Base-by-base conservation (phyloP, 2,797 vertebrate species). In the Microcaecilia unicolor region DNA sequence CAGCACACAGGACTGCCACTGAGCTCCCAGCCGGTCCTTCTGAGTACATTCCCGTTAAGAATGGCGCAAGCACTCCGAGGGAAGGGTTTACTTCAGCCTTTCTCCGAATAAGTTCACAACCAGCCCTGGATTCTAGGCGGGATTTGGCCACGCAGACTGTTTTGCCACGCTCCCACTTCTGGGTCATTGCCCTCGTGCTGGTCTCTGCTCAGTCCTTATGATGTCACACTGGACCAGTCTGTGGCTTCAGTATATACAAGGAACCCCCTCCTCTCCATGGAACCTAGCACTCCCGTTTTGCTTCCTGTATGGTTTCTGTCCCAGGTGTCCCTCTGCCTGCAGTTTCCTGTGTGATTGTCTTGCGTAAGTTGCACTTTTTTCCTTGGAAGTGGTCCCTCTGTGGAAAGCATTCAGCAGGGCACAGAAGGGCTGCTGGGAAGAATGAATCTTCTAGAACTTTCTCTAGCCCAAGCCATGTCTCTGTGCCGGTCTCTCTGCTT, bases 181-280 rank as follows among this genome's bases (percentile, higher is more conserved):
- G 21, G 34, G 48, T 34, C 2, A 2, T 42, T 37, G 61, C 61
- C 58, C 60, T 67, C 63, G 66, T 71, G 70, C 57, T 30, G 14
- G 7, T 55, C 42, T 55, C 38, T 5, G 23, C 18, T 14, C 39
- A 53, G 49, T 51, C 46, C n/a, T 15, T 60, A 27, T 61, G 72
- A 59, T 75, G 78, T 80, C 71, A 61, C 67, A 45, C 71, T 72
- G 74, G 86, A 81, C 81, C 85, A 86, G 84, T 83, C 85, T 77
- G 67, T 73, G 78, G 61, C 48, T 52, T 38, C 50, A 37, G 38
- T 48, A 10, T 67, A 55, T 20, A 28, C 19, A 16, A 51, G 49
- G 31, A 22, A 29, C 19, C 50, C n/a, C 33, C 49, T 50, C 41
- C 52, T 10, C 20, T 52, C 48, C 25, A 18, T 57, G 49, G 61